These are phyloP conservation scores for Halcyon chelicuti DNA, from an alignment of 2,797 vertebrate species.

Conservation along the genomic window DNA sequence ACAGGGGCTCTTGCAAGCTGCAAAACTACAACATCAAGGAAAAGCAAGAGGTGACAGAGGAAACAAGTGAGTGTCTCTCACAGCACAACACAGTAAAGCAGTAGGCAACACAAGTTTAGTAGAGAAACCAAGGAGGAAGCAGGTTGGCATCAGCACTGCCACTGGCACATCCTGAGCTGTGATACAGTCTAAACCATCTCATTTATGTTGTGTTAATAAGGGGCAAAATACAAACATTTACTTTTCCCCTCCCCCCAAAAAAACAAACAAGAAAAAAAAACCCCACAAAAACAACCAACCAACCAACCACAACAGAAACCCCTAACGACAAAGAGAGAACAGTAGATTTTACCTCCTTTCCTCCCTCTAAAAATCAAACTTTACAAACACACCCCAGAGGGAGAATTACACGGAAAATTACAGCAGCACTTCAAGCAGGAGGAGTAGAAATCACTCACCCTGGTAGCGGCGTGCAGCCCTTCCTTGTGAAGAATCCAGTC, in stretches of 20 bases:
- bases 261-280: background rate
- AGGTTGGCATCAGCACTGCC: background rate
- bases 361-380: background rate
- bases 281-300: background rate
- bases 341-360: background rate
- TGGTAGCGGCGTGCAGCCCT: background rate
- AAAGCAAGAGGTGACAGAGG: background rate
- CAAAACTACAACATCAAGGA: background rate
- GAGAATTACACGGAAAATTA: background rate
- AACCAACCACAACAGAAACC: background rate
- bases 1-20: background rate
- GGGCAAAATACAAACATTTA: background rate
- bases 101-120: background rate
- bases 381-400: background rate
- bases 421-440: background rate
- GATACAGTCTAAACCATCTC: background rate
- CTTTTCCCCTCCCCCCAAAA: background rate
- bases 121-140: background rate
- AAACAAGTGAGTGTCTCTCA: background rate
- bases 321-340: background rate
- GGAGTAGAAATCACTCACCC: background rate
- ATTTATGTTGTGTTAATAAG: background rate
- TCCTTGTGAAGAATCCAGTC: background rate
- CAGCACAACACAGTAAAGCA: background rate
- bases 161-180: background rate